Percentiles rank a stretch among this genome's conserved stretches.
Conservation (phyloP, 2,113 vertebrate genomes). For the Datnioides undecimradiatus region DNA sequence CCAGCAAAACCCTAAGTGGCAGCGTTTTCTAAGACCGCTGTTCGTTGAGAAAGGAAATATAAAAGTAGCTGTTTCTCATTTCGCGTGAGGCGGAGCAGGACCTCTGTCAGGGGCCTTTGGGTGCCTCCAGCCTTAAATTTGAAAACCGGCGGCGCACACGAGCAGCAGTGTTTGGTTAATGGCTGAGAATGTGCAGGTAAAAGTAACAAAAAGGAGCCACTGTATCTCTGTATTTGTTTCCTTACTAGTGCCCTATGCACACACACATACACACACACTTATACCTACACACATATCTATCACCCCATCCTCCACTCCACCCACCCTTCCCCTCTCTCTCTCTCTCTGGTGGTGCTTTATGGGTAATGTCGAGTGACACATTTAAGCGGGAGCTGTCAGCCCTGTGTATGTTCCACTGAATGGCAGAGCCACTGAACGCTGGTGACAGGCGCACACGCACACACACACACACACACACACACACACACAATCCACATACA, state of each 20-base stretch:
- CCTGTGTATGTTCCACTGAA: conserved; percentile 72
- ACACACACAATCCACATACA: conserved; percentile 54
- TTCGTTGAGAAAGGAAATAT: neutral
- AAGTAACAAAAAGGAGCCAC: neutral
- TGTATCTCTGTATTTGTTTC: conserved; percentile 13
- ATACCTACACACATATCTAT: conserved; percentile 15
- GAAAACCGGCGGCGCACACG: neutral
- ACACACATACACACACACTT: conserved; percentile 7
- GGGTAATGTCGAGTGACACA: conserved; percentile 82
- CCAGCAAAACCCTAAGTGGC: neutral
- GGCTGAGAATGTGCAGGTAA: conserved; percentile 16
- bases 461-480: conserved; percentile 34
- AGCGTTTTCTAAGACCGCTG: neutral
- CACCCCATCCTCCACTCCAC: conserved; percentile 6
- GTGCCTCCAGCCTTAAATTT: neutral
- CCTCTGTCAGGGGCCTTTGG: neutral
- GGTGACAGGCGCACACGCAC: conserved; percentile 53
- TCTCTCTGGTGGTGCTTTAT: conserved; percentile 62
- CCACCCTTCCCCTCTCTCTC: conserved; percentile 19
- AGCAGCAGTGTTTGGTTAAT: conserved; percentile 17
- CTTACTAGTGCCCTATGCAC: neutral
- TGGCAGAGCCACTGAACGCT: conserved; percentile 74
- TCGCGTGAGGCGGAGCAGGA: neutral
- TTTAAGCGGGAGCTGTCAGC: conserved; percentile 82
- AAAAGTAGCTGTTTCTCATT: conserved; percentile 22